These are phyloP conservation scores for Podilymbus podiceps DNA, from an alignment of 2,113 vertebrate genomes.

Conservation along the genomic window DNA sequence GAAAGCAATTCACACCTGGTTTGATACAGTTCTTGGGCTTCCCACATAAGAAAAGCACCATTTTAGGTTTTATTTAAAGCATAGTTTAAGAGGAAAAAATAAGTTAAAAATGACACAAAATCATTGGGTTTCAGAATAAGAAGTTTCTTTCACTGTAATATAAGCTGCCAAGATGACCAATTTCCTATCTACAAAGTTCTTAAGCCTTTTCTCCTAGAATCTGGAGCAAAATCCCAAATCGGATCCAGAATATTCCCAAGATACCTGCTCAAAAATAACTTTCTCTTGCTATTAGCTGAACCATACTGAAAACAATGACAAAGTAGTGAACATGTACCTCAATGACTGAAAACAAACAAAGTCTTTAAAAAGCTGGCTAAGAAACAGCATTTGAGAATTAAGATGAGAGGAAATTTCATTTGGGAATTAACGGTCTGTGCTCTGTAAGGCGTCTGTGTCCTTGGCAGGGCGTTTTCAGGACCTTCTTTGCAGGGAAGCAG, in stretches of 20 bases:
- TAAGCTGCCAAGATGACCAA: background rate
- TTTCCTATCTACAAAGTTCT: background rate
- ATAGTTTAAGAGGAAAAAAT: background rate
- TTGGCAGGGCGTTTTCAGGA: slow-evolving; percentile 70
- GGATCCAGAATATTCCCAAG: background rate
- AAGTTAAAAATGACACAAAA: background rate
- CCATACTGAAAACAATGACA: background rate
- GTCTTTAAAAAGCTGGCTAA: background rate
- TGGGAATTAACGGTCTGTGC: slow-evolving; percentile 72
- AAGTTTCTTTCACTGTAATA: background rate
- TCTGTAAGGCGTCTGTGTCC: slow-evolving; percentile 75
- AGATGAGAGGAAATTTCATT: slow-evolving; percentile 46
- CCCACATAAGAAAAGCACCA: background rate
- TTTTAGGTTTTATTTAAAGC: background rate
- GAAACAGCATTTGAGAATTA: slow-evolving; percentile 17
- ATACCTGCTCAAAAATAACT: background rate
- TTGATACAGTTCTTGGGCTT: background rate
- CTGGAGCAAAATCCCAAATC: background rate
- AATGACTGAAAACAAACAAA: background rate
- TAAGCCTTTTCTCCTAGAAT: background rate
- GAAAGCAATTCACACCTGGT: background rate
- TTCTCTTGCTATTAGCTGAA: background rate
- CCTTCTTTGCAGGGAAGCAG: slow-evolving; percentile 61
- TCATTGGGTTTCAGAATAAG: background rate
- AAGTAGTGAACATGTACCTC: background rate